Evolutionary conservation across 1,140 invertebrate genomes (phyloP).

Genomic region (Leptopilina boulardi): DNA sequence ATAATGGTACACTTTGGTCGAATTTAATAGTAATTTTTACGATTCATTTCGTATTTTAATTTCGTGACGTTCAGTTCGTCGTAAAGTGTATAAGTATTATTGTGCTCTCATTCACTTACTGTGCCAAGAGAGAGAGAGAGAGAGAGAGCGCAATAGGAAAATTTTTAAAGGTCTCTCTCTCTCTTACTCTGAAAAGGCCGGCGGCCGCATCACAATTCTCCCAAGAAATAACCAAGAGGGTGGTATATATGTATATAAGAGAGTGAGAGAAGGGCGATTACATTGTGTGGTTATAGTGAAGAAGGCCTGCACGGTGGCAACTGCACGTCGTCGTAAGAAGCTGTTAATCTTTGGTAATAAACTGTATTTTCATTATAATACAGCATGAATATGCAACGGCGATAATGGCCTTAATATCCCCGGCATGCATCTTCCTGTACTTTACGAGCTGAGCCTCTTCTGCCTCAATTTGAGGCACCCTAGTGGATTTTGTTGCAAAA

Average conservation of each 20-base stretch:
- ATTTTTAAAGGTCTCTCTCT: constrained; percentile 1
- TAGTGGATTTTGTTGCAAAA: constrained; percentile 69
- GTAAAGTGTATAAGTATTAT: constrained; percentile 28
- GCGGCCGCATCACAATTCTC: constrained; percentile 5
- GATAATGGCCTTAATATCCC: constrained; percentile 77
- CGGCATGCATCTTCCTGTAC: constrained; percentile 76
- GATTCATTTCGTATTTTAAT: constrained; percentile 31
- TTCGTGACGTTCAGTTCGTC: constrained; percentile 32
- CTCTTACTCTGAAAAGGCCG: not conserved
- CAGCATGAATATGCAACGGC: constrained; percentile 77
- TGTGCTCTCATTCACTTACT: not conserved
- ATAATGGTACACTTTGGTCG: not conserved
- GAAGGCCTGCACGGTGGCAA: constrained; percentile 73
- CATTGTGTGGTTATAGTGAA: constrained; percentile 40
- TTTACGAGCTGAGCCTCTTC: constrained; percentile 75
- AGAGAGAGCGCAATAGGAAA: not conserved
- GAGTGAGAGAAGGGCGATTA: not conserved
- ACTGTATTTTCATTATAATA: constrained; percentile 78
- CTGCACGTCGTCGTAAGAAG: constrained; percentile 74
- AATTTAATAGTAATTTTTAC: constrained; percentile 29
- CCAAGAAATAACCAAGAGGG: not conserved
- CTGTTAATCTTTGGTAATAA: constrained; percentile 78
- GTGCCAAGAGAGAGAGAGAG: no score
- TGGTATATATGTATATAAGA: not conserved
- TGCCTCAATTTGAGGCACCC: constrained; percentile 74